These are phyloP conservation scores for Takifugu ocellatus DNA, from an alignment of 2,797 vertebrate species.

Conservation along the genomic window DNA sequence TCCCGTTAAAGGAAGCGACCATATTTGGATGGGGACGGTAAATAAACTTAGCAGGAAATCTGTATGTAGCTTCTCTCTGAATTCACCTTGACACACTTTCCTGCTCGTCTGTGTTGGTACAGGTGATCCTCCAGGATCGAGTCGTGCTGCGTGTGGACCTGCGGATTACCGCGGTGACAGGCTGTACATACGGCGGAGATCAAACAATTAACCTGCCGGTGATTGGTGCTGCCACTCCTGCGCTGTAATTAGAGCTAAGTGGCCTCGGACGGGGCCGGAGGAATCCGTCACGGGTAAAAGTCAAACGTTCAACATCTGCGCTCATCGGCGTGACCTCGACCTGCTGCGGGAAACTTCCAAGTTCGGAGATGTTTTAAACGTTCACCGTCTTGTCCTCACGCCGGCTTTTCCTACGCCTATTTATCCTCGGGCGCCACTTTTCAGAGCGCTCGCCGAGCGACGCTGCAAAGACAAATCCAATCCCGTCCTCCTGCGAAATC, in stretches of 20 bases:
- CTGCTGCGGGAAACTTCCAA: background rate
- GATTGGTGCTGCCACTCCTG: conserved; percentile 68
- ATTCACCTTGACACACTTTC: conserved; percentile 53
- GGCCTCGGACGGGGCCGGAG: conserved; percentile 51
- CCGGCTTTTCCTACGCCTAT: conserved; percentile 12
- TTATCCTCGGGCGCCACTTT: conserved; percentile 30
- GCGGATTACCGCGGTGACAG: conserved; percentile 59
- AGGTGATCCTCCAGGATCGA: conserved; percentile 5
- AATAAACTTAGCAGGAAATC: background rate
- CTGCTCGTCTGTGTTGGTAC: background rate
- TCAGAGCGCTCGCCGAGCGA: conserved; percentile 21
- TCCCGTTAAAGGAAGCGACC: background rate
- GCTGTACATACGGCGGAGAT: conserved; percentile 78
- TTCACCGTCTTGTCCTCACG: background rate
- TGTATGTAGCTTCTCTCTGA: conserved; percentile 3
- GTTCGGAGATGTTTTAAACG: conserved; percentile 1
- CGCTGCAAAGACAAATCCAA: conserved; percentile 42
- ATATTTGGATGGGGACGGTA: too few relatives aligned
- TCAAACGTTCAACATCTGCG: conserved; percentile 43
- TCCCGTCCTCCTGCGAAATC: conserved; percentile 17
- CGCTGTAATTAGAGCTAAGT: conserved; percentile 74
- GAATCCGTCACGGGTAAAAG: conserved; percentile 46
- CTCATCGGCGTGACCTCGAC: conserved; percentile 24
- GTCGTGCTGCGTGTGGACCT: conserved; percentile 34
- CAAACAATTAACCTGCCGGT: conserved; percentile 80